Conservation (phyloP, 2,888 invertebrate genomes). For the Caenorhabditis macrosperma region DNA sequence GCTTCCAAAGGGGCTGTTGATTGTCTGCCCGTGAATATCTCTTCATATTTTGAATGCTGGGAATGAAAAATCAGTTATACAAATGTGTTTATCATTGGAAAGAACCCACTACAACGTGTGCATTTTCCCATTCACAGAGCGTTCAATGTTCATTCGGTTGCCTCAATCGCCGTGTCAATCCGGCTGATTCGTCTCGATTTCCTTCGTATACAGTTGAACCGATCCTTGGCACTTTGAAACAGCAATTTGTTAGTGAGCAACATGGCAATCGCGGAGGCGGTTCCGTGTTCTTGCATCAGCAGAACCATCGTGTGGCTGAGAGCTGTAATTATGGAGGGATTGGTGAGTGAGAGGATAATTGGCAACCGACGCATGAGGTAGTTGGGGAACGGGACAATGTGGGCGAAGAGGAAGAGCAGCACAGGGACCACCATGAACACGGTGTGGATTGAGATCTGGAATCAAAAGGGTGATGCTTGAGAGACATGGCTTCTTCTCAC, state of each 20-base stretch:
- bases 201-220: neutral
- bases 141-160: no score
- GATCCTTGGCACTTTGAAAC: neutral
- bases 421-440: neutral
- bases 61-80: no score
- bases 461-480: neutral
- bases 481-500: neutral
- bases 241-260: constrained; percentile 1
- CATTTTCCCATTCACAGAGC: no score
- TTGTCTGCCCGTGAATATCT: no score
- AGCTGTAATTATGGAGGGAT: neutral
- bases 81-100: no score
- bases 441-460: neutral
- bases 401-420: neutral
- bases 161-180: neutral
- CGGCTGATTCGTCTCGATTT: neutral
- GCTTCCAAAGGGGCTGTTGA: no score
- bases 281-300: neutral
- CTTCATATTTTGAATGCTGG: no score
- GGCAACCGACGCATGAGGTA: neutral
- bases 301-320: neutral
- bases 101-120: no score
- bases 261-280: constrained; percentile 2
- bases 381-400: neutral
- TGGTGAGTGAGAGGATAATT: neutral